Base-by-base conservation (phyloP, 2,888 invertebrate genomes). In the Acronicta psi region DNA sequence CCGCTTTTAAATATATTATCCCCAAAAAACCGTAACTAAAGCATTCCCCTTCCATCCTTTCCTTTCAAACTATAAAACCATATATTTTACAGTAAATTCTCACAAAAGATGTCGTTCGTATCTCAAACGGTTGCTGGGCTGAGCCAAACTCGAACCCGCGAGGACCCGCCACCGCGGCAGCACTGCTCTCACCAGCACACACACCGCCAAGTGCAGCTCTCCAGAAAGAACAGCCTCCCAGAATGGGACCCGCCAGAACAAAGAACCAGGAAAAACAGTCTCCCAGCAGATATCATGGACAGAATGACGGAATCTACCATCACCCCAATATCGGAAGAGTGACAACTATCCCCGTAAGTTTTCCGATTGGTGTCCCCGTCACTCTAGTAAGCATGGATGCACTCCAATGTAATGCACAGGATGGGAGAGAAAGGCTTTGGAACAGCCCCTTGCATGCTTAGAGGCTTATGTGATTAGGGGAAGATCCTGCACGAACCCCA, bases 111-210 rank as follows among this genome's bases (percentile, higher is more conserved):
- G 95, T 94, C 95, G 70, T 95, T 95, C 88, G 93, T 95, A 73
- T 95, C 95, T 37, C 95, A 95, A 92, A 95, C 95, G 38, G 95
- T 94, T 59, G 95, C 95, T 20, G 94, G 94, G 41, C 85, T 95
- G 83, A 93, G 93, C 75, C 92, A 93, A 75, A 80, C 89, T 36
- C 83, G 91, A 14, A 0, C 40, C 1, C 90, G 92, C n/a, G 90
- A 92, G 55, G 92, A 93, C 34, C 84, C 85, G 0, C 88, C 91
- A 3, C 92, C 92, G 0, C 81, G 91, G 34, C 94, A 94, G 74
- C 94, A 94, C 84, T 94, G 94, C 86, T 91, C 93, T 1, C 93
- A 94, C 73, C 92, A 90, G 75, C 92, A 94, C 86, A 85, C 92
- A 14, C 88, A 92, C 58, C 91, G 91, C 63, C 81, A 86, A 71